A percentile compares a stretch with the other conserved stretches of the same genome.
phyloP scores from a whole-genome alignment of 1,140 invertebrate genomes.

The Pomacea maculata region DNA sequence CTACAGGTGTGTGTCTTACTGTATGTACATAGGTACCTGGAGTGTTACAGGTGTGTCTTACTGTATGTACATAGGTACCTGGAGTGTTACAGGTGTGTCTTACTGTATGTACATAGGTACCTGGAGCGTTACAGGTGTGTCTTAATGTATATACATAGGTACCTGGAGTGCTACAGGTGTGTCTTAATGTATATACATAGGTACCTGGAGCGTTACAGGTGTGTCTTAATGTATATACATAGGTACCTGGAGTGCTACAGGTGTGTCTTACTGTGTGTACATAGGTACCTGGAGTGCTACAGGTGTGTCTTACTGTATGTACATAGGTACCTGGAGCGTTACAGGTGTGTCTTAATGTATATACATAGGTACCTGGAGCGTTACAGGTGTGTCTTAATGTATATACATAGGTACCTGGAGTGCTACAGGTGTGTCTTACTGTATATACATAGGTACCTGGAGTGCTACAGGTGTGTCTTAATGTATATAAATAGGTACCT shows the following conservation, averaged over 20 bases:
- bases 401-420: constrained; percentile 56
- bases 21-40: too few relatives aligned
- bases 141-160: neutral
- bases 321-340: neutral
- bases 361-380: too few relatives aligned
- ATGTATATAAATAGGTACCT: neutral
- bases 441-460: neutral
- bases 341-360: neutral
- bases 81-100: constrained; percentile 65
- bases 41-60: too few relatives aligned
- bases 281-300: neutral
- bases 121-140: too few relatives aligned
- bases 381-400: too few relatives aligned
- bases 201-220: neutral
- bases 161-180: neutral
- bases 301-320: neutral
- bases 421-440: constrained; percentile 62
- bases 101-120: too few relatives aligned
- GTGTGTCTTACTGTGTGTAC: neutral
- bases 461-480: neutral
- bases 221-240: neutral
- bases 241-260: neutral
- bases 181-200: too few relatives aligned
- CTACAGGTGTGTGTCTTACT: neutral
- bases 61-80: constrained; percentile 42